Conservation (phyloP, 2,888 invertebrate species). For the Clepsis dumicolana region DNA sequence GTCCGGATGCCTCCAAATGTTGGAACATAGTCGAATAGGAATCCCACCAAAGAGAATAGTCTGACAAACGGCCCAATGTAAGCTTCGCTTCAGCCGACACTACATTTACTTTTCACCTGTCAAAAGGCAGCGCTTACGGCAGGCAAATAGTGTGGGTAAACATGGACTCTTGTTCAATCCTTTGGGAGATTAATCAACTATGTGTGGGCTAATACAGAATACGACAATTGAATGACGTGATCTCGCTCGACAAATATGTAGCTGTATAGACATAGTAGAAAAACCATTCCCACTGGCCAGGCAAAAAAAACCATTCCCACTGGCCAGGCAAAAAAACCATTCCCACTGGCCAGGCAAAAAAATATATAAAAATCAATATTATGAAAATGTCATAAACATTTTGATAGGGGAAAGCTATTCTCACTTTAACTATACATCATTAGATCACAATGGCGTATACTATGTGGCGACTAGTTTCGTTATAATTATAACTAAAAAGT, state of each 20-base stretch:
- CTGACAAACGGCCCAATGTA: conserved; percentile 20
- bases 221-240: neutral
- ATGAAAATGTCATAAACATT: too few species aligned
- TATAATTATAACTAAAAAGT: too few species aligned
- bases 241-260: neutral
- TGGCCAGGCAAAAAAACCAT: too few species aligned
- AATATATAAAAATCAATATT: too few species aligned
- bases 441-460: too few species aligned
- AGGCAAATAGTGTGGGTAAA: conserved; percentile 15
- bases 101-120: conserved; percentile 30
- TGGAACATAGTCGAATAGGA: neutral
- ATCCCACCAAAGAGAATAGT: conserved; percentile 20
- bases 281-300: too few species aligned
- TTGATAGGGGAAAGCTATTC: too few species aligned
- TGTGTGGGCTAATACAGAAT: neutral
- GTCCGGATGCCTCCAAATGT: neutral
- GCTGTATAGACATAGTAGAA: too few species aligned
- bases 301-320: too few species aligned
- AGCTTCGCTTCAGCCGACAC: neutral
- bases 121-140: conserved; percentile 22
- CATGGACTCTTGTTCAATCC: conserved; percentile 4
- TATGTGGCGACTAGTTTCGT: too few species aligned
- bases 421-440: too few species aligned
- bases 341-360: too few species aligned
- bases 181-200: conserved; percentile 5